Percentiles rank a stretch among this genome's conserved stretches.
Conservation (phyloP, 2,113 vertebrate species). For the Chaenocephalus aceratus region DNA sequence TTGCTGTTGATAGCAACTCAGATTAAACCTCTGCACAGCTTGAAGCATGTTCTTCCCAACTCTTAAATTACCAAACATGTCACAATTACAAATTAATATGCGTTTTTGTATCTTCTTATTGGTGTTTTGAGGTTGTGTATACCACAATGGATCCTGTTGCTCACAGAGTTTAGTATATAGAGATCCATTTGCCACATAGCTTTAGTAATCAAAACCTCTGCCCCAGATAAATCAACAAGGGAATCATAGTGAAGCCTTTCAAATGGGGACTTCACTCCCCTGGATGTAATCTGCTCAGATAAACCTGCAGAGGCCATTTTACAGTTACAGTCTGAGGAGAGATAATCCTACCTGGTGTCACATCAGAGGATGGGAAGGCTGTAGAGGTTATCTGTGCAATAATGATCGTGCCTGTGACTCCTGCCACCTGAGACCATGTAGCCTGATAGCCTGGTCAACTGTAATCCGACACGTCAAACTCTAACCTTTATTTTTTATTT, state of each 20-base stretch:
- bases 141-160: not conserved
- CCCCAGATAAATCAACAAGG: constrained; percentile 45
- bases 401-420: constrained; percentile 60
- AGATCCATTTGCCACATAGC: not conserved
- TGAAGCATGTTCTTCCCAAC: not conserved
- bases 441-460: constrained; percentile 49
- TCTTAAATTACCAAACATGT: not conserved
- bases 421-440: constrained; percentile 26
- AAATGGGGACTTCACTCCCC: constrained; percentile 37
- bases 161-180: not conserved
- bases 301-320: constrained; percentile 65
- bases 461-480: constrained; percentile 24
- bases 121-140: not conserved
- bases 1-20: not conserved
- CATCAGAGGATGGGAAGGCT: constrained; percentile 54
- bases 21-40: not conserved
- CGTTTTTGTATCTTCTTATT: not conserved
- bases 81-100: not conserved
- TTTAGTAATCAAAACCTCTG: constrained; percentile 46
- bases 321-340: constrained; percentile 61
- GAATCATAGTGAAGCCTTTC: constrained; percentile 46
- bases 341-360: constrained; percentile 73
- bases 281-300: constrained; percentile 68
- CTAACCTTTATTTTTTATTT: constrained; percentile 13
- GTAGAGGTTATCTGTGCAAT: constrained; percentile 68